Base-by-base conservation (phyloP, 2,113 vertebrate species). In the Oenanthe melanoleuca region DNA sequence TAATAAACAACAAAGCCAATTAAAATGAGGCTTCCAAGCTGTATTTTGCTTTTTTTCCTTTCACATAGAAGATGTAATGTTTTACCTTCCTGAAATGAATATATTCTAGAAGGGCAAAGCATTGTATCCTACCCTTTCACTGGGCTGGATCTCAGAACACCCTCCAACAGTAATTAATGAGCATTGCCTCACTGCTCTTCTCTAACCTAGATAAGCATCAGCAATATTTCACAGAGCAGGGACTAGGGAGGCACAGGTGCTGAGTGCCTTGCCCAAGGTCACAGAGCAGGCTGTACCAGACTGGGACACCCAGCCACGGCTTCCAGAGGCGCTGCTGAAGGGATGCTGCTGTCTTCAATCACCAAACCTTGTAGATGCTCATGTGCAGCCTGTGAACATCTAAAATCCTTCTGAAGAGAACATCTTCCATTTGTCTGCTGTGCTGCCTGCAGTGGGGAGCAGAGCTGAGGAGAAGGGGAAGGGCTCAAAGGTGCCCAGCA, bases 191-290 rank as follows among this genome's bases (percentile, higher is more conserved):
- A 21, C 86, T 93, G 77, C 69, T 92, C 73, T 65, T 78, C 53
- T 86, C 78, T 85, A 92, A 92, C 92, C 69, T 71, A 92, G 86
- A 95, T 89, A 93, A 95, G 80, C 77, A 95, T 91, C 91, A 96
- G 93, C 83, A 96, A 61, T 93, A 89, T 91, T 95, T 95, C 82
- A 85, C 80, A 82, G 77, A 75, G 84, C 42, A 80, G 92, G 88
- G 63, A 96, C 77, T 13, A 69, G 55, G 71, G 66, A 47, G 89
- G 73, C 66, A 53, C n/a, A 82, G 70, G 84, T 86, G 84, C 85
- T 87, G 89, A 95, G 84, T 82, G 80, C 40, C 84, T 89, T 75
- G 66, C 73, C 92, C 91, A 92, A 95, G 91, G 92, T 93, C 77
- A 95, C 70, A 79, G 40, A 74, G 56, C 40, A 37, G 73, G 73